phyloP scores from a whole-genome alignment of 2,113 vertebrate genomes.

The mouse (Mus musculus) region GRCm39 chr14:96685001-96685500 shows the following conservation, averaged over 20 bases:
- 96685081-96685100: neutral
- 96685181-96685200: slow-evolving; percentile 67
- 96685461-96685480: neutral
- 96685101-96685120: neutral
- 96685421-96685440: neutral
- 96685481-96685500: slow-evolving; percentile 15
- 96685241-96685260: slow-evolving; percentile 44
- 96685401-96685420: neutral
- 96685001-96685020: neutral
- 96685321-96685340: neutral
- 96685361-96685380: neutral
- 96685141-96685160: neutral
- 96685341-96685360: neutral
- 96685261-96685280: slow-evolving; percentile 25
- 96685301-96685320: neutral
- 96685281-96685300: neutral
- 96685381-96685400: neutral
- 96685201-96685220: slow-evolving; percentile 62
- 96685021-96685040: neutral
- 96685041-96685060: neutral
- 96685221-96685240: slow-evolving; percentile 13
- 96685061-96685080: neutral
- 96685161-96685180: slow-evolving; percentile 36
- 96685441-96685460: neutral
- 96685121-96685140: neutral